Conservation (phyloP, 2,113 vertebrate genomes). For the Leucosticte australis region DNA sequence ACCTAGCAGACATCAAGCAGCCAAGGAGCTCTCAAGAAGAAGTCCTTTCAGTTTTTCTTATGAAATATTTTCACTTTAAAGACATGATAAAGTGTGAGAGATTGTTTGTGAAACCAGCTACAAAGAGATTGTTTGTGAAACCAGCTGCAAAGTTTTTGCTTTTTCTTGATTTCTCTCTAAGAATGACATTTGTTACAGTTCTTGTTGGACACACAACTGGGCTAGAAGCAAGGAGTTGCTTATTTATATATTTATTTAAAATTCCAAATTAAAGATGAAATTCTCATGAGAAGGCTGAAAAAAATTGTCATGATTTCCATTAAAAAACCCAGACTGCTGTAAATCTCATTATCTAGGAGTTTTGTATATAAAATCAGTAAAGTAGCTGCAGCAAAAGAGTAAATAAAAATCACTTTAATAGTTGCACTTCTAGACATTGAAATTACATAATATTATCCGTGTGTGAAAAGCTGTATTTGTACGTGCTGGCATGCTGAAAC, state of each 20-base stretch:
- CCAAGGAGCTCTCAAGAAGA: not conserved
- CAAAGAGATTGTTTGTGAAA: not conserved
- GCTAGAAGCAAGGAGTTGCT: not conserved
- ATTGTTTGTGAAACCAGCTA: not conserved
- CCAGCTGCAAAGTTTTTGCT: not conserved
- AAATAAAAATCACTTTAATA: not conserved
- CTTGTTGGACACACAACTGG: not conserved
- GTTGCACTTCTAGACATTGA: not conserved
- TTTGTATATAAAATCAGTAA: not conserved
- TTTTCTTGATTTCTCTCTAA: not conserved
- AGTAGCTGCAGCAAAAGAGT: not conserved
- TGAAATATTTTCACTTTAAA: not conserved
- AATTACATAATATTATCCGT: fast-evolving
- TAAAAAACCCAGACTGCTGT: not conserved
- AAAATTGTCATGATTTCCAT: not conserved
- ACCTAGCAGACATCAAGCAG: not conserved
- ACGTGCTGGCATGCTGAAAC: not conserved
- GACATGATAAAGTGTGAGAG: not conserved
- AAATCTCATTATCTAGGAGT: not conserved
- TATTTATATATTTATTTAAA: not conserved
- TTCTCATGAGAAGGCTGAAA: not conserved
- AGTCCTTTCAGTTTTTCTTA: not conserved
- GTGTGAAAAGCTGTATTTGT: not conserved
- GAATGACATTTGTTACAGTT: not conserved
- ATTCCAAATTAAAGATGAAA: not conserved